Evolutionary conservation across 2,113 vertebrate species (phyloP).

Genomic region (Natator depressus): DNA sequence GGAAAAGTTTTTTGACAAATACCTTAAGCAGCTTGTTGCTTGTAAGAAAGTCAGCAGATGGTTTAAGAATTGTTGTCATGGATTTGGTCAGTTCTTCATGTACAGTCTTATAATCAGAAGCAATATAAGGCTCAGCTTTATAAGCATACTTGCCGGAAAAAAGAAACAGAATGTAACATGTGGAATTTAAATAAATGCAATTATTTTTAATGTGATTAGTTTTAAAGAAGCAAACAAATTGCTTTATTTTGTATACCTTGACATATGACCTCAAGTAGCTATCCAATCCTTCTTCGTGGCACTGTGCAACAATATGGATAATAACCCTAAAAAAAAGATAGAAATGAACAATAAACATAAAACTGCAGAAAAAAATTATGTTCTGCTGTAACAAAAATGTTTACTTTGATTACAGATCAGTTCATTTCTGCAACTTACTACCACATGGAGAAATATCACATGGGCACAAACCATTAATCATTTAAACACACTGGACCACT

Average conservation of each 20-base stretch:
- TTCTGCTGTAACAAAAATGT: conserved; percentile 17
- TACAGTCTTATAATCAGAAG: conserved; percentile 86
- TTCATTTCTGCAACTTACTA: not conserved
- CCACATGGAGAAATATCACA: not conserved
- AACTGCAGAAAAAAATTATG: conserved; percentile 18
- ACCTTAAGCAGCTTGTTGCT: conserved; percentile 99
- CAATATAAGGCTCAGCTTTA: conserved; percentile 90
- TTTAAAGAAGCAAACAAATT: not conserved
- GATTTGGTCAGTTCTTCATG: conserved; percentile 97
- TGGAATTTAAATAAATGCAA: not conserved
- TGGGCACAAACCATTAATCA: not conserved
- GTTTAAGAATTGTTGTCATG: conserved; percentile 97
- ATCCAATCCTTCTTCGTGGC: conserved; percentile 97
- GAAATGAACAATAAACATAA: conserved; percentile 57
- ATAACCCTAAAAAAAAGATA: conserved; percentile 88
- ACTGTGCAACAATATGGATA: conserved; percentile 97
- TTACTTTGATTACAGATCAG: not conserved
- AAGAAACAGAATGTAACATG: not conserved
- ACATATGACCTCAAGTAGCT: conserved; percentile 96
- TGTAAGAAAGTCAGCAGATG: conserved; percentile 97
- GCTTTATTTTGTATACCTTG: conserved; percentile 84
- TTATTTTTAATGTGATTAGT: not conserved
- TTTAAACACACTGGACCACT: not conserved
- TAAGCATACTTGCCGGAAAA: conserved; percentile 88
- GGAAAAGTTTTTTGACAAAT: not conserved